These are phyloP conservation scores for Cynoglossus semilaevis DNA, from an alignment of 2,113 vertebrate genomes.

Conservation along the genomic window DNA sequence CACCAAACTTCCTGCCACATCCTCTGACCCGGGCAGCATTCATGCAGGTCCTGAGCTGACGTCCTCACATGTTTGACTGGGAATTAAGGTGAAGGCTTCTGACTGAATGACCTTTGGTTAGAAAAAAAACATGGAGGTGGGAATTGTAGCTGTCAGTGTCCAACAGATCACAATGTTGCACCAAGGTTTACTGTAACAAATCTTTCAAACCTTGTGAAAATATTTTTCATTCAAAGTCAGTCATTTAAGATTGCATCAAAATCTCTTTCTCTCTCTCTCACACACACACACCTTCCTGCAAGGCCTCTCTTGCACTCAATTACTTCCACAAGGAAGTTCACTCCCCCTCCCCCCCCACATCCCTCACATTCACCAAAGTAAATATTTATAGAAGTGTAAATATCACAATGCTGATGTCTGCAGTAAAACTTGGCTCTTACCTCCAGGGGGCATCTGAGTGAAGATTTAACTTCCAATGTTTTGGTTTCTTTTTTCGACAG, in stretches of 20 bases:
- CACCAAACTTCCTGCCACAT: conserved; percentile 36
- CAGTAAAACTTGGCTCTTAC: conserved; percentile 17
- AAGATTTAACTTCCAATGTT: conserved; percentile 22
- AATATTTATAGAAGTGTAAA: conserved; percentile 52
- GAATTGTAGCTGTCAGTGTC: too few relatives aligned
- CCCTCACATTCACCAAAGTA: conserved; percentile 34
- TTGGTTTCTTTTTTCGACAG: conserved; percentile 17
- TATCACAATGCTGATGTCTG: conserved; percentile 26
- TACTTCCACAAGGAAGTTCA: conserved; percentile 40
- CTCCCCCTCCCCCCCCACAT: conserved; percentile 26
- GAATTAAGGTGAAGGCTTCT: conserved; percentile 17
- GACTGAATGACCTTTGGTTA: conserved; percentile 7
- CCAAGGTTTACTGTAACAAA: too few relatives aligned
- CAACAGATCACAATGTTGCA: not conserved
- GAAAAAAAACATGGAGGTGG: too few relatives aligned
- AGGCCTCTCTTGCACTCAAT: conserved; percentile 53
- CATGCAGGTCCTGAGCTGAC: conserved; percentile 27
- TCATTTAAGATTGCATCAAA: conserved; percentile 6
- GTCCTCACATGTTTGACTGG: conserved; percentile 30
- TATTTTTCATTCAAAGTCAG: conserved; percentile 10
- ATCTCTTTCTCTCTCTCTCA: not conserved
- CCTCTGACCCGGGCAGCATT: conserved; percentile 33
- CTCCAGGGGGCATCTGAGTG: conserved; percentile 15
- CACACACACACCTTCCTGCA: conserved; percentile 10
- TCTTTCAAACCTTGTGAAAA: conserved; percentile 22